Evolutionary conservation across 1,140 invertebrate genomes (phyloP).

Genomic region (Temnothorax nylanderi): DNA sequence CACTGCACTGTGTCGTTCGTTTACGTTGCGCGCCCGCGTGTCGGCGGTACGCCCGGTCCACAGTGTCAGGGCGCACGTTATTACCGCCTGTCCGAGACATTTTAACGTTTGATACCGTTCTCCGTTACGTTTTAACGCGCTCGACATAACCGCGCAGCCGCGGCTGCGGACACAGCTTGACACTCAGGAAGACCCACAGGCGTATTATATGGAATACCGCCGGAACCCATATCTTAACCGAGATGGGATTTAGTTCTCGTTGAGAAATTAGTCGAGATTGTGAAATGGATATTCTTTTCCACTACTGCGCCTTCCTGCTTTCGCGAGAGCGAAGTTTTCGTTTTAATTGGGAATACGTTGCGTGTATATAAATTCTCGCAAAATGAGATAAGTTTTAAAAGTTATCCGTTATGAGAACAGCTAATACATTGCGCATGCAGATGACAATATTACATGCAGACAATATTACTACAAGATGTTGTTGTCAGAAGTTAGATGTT

Average conservation of each 20-base stretch:
- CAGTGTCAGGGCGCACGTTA: conserved; percentile 63
- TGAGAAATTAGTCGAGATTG: conserved; percentile 35
- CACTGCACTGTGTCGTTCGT: not conserved
- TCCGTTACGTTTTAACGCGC: conserved; percentile 44
- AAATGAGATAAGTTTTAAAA: not conserved
- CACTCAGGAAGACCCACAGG: not conserved
- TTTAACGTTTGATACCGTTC: conserved; percentile 47
- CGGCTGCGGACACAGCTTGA: conserved; percentile 12
- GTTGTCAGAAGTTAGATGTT: conserved; percentile 8
- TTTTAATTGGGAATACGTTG: not conserved
- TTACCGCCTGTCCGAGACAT: conserved; percentile 73
- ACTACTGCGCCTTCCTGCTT: not conserved
- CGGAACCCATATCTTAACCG: conserved; percentile 21
- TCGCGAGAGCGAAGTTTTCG: not conserved
- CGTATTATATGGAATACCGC: not conserved
- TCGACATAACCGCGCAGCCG: conserved; percentile 17
- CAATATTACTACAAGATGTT: not conserved
- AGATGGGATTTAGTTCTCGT: not conserved
- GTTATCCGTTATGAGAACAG: not conserved
- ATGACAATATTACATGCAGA: not conserved
- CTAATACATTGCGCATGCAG: not conserved
- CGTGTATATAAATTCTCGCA: not conserved
- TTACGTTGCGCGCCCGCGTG: conserved; percentile 32
- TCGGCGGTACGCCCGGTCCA: conserved; percentile 18
- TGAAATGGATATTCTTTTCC: conserved; percentile 15